phyloP scores from a whole-genome alignment of 2,113 vertebrate genomes.

The Gallinago undulata region DNA sequence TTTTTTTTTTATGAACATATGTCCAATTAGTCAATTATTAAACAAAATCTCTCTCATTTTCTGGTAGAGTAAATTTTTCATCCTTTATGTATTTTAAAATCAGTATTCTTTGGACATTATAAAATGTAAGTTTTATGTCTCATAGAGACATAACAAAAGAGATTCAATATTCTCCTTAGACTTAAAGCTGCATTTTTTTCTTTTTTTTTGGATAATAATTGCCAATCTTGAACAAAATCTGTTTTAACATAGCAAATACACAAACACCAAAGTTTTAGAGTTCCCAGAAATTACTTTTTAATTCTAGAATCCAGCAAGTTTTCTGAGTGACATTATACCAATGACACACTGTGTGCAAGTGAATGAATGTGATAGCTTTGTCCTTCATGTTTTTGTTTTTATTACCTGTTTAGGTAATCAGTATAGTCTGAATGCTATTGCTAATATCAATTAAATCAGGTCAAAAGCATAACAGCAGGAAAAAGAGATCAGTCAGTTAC shows the following conservation, averaged over 20 bases:
- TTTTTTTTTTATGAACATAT: not conserved
- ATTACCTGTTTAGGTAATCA: constrained; percentile 73
- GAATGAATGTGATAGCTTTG: constrained; percentile 10
- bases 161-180: not conserved
- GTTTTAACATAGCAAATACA: constrained; percentile 13
- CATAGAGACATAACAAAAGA: not conserved
- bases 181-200: not conserved
- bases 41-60: not conserved
- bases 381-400: constrained; percentile 23
- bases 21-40: not conserved
- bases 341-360: not conserved
- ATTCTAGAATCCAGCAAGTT: constrained; percentile 19
- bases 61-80: not conserved
- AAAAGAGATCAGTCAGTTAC: constrained; percentile 69
- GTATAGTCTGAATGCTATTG: constrained; percentile 43
- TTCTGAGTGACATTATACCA: not conserved
- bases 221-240: not conserved
- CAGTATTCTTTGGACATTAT: not conserved
- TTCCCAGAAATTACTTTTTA: not conserved
- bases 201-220: not conserved
- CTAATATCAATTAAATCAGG: constrained; percentile 77
- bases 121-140: not conserved
- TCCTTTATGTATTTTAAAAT: not conserved
- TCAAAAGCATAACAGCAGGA: constrained; percentile 75
- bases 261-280: constrained; percentile 13